Evolutionary conservation across 2,888 invertebrate genomes (phyloP).

Genomic region (Sycophila texana): DNA sequence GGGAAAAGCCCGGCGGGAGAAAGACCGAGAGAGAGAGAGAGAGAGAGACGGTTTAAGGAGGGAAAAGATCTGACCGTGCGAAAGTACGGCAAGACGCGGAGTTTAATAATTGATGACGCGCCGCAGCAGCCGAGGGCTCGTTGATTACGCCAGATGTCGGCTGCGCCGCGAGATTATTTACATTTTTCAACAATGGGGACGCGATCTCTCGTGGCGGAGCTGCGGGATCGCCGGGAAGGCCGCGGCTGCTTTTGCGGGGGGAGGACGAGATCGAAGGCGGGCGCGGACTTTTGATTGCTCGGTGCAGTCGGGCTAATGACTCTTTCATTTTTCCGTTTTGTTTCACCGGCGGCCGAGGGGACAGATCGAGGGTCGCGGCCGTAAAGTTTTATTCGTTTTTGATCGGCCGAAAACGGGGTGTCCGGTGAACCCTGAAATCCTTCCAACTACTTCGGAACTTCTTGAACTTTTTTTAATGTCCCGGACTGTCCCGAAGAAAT

Average conservation of each 20-base stretch:
- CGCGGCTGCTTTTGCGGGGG: not conserved
- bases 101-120: slow-evolving; percentile 35
- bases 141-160: slow-evolving; percentile 37
- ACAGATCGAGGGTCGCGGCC: not conserved
- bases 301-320: slow-evolving; percentile 1
- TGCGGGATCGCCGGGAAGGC: no score
- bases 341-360: not conserved
- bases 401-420: not conserved
- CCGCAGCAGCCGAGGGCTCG: not conserved
- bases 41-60: not conserved
- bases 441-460: no score
- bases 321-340: not conserved
- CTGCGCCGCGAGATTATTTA: slow-evolving; percentile 15
- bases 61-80: slow-evolving; percentile 40
- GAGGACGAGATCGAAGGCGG: not conserved
- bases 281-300: not conserved
- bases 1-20: slow-evolving; percentile 9
- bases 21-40: not conserved
- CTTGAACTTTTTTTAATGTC: no score
- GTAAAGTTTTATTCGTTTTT: not conserved
- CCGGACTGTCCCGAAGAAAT: no score
- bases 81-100: slow-evolving; percentile 37
- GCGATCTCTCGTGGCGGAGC: not conserved
- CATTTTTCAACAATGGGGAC: slow-evolving; percentile 33
- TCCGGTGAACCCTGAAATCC: no score